Conservation (phyloP, 2,113 vertebrate genomes). For the Bagarius yarrelli region DNA sequence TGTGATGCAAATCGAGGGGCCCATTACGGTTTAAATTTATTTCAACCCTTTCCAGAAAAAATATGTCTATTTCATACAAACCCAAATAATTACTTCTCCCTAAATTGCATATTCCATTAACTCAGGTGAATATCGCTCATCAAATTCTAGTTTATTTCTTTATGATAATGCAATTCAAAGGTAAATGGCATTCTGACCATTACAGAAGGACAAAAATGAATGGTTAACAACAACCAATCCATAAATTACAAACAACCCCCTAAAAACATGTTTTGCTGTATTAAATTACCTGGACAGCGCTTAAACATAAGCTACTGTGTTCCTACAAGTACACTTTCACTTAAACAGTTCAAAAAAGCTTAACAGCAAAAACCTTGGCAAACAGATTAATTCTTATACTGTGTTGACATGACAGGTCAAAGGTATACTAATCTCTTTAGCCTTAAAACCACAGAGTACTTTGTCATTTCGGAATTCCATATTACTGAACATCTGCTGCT, state of each 20-base stretch:
- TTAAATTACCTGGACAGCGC: constrained; percentile 55
- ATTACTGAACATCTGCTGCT: constrained; percentile 10
- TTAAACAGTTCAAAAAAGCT: constrained; percentile 65
- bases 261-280: constrained; percentile 57
- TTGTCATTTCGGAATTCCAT: constrained; percentile 9
- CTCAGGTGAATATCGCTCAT: constrained; percentile 76
- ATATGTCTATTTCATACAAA: constrained; percentile 70
- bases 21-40: constrained; percentile 81
- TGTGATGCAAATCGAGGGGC: constrained; percentile 79
- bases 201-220: constrained; percentile 54
- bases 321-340: constrained; percentile 32
- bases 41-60: constrained; percentile 68
- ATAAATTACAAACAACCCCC: constrained; percentile 46
- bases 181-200: constrained; percentile 71
- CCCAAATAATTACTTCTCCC: constrained; percentile 76
- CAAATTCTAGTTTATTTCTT: constrained; percentile 71
- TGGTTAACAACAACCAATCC: constrained; percentile 47
- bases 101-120: constrained; percentile 82
- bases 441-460: constrained; percentile 25
- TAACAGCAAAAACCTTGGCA: constrained; percentile 51
- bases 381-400: constrained; percentile 16
- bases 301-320: constrained; percentile 34
- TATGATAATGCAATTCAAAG: constrained; percentile 78
- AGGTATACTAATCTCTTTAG: constrained; percentile 36
- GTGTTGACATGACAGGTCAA: constrained; percentile 17